Percentiles rank a stretch among this genome's conserved stretches.
Evolutionary conservation across 2,888 invertebrate genomes (phyloP).

Genomic region (Metopia argyrocephala): DNA sequence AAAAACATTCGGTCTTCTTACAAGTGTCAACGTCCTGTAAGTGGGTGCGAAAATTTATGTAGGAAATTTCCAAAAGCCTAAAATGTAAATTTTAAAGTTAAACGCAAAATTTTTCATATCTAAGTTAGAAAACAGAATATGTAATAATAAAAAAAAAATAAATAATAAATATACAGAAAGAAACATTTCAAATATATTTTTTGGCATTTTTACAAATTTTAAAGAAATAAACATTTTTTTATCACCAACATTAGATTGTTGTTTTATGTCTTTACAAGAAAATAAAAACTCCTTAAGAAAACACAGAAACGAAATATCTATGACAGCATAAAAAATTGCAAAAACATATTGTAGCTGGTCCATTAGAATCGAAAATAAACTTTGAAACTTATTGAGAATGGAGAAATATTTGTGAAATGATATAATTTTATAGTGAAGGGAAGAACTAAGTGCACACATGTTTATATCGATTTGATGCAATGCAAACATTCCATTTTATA

Average conservation of each 20-base stretch:
- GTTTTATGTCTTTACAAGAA: background rate
- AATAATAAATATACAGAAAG: background rate
- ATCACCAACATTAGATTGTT: conserved; percentile 11
- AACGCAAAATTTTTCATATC: background rate
- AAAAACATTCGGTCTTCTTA: no score
- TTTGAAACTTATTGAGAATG: background rate
- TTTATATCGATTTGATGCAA: conserved; percentile 14
- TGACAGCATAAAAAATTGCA: conserved; percentile 53
- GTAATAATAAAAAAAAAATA: background rate
- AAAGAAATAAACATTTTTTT: conserved; percentile 36
- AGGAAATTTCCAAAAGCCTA: background rate
- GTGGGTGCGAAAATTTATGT: background rate
- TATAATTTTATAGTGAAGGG: background rate
- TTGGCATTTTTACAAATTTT: conserved; percentile 45
- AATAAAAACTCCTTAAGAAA: no score
- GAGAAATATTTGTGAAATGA: background rate
- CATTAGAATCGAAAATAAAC: conserved; percentile 30
- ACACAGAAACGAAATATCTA: conserved; percentile 35
- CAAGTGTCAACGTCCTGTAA: background rate
- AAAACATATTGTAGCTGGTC: conserved; percentile 33
- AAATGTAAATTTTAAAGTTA: background rate
- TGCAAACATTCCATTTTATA: conserved; percentile 54
- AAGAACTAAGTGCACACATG: background rate
- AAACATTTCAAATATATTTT: background rate
- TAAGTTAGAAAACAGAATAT: background rate